Conservation (phyloP, 2,113 vertebrate genomes). For the cat (Felis catus) region DNA sequence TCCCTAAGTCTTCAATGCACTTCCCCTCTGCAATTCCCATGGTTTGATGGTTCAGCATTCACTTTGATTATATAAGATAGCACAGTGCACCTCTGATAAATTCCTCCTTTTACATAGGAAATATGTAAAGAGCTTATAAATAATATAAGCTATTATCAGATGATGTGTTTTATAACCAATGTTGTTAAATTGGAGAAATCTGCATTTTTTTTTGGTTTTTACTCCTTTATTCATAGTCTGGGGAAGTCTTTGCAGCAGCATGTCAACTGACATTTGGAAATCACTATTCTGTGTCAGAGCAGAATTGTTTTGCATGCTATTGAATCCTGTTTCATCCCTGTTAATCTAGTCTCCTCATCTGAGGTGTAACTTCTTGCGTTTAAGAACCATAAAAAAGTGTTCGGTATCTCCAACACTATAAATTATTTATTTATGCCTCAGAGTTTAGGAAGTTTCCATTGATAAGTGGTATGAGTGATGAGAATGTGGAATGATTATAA, state of each 20-base stretch:
- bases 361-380: not conserved
- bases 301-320: not conserved
- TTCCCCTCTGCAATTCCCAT: accelerated
- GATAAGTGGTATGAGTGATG: not conserved
- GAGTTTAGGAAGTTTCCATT: not conserved
- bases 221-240: not conserved
- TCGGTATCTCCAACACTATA: not conserved
- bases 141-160: not conserved
- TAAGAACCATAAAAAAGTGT: not conserved
- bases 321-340: not conserved
- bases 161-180: not conserved
- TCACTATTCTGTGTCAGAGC: not conserved
- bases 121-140: not conserved
- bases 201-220: not conserved
- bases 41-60: not conserved
- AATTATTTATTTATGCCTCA: constrained; percentile 8
- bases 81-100: not conserved
- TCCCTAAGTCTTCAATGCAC: not conserved
- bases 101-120: not conserved
- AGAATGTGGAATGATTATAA: not conserved
- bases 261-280: not conserved
- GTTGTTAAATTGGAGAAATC: not conserved
- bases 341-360: not conserved
- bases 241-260: not conserved
- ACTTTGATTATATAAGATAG: not conserved